Percentiles rank a stretch among this genome's conserved stretches.
Evolutionary conservation across 1,140 invertebrate genomes (phyloP).

Genomic region (Drosophila baimaii): DNA sequence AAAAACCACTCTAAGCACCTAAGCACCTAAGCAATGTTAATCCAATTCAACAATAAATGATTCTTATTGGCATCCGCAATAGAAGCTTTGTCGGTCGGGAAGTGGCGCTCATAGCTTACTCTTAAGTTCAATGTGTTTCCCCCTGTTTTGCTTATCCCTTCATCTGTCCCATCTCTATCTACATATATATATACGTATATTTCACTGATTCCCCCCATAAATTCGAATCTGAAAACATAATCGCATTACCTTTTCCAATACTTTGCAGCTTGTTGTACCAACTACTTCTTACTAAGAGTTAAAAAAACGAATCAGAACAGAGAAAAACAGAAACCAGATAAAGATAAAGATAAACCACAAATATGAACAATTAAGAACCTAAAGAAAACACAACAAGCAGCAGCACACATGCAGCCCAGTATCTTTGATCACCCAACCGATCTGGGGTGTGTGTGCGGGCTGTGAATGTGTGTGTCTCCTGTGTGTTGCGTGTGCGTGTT

Average conservation of each 20-base stretch:
- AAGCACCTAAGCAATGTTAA: conserved; percentile 48
- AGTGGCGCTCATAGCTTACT: conserved; percentile 21
- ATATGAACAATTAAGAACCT: conserved; percentile 34
- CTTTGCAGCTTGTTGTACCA: conserved; percentile 81
- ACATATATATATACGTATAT: conserved; percentile 31
- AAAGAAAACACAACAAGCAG: conserved; percentile 31
- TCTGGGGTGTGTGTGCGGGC: conserved; percentile 18
- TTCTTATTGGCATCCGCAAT: conserved; percentile 33
- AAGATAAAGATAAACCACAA: conserved; percentile 53
- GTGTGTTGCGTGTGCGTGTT: conserved; percentile 29
- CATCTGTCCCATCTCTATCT: conserved; percentile 27
- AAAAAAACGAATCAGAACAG: conserved; percentile 49
- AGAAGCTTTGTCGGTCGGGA: conserved; percentile 11
- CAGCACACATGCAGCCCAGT: conserved; percentile 14
- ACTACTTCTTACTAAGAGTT: conserved; percentile 79
- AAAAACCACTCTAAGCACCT: neutral
- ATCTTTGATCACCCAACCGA: conserved; percentile 11
- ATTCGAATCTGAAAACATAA: conserved; percentile 56
- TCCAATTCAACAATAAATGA: conserved; percentile 43
- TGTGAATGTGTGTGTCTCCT: conserved; percentile 13
- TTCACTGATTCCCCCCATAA: conserved; percentile 34
- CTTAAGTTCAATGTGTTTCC: conserved; percentile 24
- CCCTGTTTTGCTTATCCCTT: conserved; percentile 13
- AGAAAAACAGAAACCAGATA: conserved; percentile 60
- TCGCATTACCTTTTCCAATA: conserved; percentile 74